Evolutionary conservation across 2,888 invertebrate genomes (phyloP), one percentile per base, ranked within the genome.

Genomic region (Bembecia ichneumoniformis): DNA sequence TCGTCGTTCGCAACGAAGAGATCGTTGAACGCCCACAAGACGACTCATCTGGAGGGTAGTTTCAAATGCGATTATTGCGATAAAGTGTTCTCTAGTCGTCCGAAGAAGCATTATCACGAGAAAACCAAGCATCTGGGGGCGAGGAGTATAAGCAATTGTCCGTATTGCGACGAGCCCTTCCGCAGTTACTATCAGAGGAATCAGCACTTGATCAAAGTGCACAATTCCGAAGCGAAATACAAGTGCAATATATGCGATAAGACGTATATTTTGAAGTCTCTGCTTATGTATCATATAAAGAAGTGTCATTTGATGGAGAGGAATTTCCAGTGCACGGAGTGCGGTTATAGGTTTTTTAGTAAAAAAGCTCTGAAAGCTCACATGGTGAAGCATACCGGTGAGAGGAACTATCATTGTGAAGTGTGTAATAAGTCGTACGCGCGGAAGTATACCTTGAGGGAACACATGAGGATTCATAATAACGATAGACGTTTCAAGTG

Each of bases 301-400:
- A 79, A 78, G 45, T 71, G 71, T 45, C 89, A 89, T 59, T 64
- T 89, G n/a, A 84, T 82, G 81, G 86, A 86, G 49, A 56, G 74
- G 3, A 80, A 87, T 14, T 84, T 76, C 50, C 82, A 82, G 47
- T 89, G 89, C 20, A 75, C 78, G 0, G 81, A 88, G 17, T 89
- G 89, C 49, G 89, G 86, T 0, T 82, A 76, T 44, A 66, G 80
- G 47, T 89, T 89, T 49, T 88, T 88, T 55, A 87, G 86, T 49
- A 86, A 84, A n/a, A 88, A 88, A 54, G 84, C 84, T 1, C 66
- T 89, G 0, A 88, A 87, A 49, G 86, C 81, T 0, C 88, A 88
- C 45, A 88, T 87, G 86, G 61, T 87, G 0, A 83, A 83, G 35
- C 88, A 88, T 52, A 83, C 80, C 0, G 87, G 87, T 0, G 82